These are phyloP conservation scores for Glaucidium brasilianum DNA, from an alignment of 2,113 vertebrate genomes.

Conservation along the genomic window DNA sequence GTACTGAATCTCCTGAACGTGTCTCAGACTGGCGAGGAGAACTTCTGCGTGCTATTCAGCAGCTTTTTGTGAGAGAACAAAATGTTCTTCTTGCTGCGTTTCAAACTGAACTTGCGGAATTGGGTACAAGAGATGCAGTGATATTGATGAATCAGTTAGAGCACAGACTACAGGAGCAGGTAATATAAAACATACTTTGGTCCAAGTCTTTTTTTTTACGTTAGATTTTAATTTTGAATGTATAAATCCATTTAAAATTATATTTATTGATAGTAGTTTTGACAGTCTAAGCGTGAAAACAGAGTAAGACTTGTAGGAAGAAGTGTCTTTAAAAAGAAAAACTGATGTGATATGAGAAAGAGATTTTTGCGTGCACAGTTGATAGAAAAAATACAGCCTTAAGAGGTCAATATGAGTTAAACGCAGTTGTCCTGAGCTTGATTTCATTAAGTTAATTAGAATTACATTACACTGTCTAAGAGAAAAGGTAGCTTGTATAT, in stretches of 20 bases:
- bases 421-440: not conserved
- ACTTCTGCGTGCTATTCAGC: constrained; percentile 84
- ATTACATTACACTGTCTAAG: not conserved
- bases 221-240: not conserved
- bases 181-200: constrained; percentile 43
- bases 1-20: constrained; percentile 43
- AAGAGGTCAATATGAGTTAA: not conserved
- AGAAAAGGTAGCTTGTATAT: not conserved
- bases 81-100: constrained; percentile 78
- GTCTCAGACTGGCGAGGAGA: constrained; percentile 84
- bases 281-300: not conserved
- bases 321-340: not conserved
- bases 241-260: not conserved
- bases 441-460: not conserved
- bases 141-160: constrained; percentile 84
- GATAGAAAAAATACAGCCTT: not conserved
- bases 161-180: constrained; percentile 85
- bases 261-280: not conserved
- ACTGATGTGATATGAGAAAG: not conserved
- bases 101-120: constrained; percentile 79
- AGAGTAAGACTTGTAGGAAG: not conserved
- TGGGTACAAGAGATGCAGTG: constrained; percentile 79
- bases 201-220: not conserved
- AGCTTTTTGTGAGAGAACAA: constrained; percentile 83
- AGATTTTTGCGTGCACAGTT: not conserved